A percentile compares a stretch with the other conserved stretches of the same genome.
Evolutionary conservation across 2,113 vertebrate species (phyloP).

Genomic region (Amphiprion ocellaris): DNA sequence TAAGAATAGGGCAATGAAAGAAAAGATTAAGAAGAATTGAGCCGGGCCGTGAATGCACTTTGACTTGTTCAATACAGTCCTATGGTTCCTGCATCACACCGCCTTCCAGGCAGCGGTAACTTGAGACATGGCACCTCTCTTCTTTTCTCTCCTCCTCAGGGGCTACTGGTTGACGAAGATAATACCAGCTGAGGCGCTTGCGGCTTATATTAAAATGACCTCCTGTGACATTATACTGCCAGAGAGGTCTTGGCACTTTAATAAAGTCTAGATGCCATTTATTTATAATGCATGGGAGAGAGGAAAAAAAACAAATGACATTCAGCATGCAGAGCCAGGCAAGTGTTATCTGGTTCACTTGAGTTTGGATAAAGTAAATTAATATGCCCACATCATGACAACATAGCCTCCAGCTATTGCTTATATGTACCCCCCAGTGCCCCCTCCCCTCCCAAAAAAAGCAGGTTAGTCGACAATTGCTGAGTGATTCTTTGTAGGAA

Average conservation of each 20-base stretch:
- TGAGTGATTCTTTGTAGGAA: slow-evolving; percentile 20
- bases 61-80: slow-evolving; percentile 81
- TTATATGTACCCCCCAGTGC: slow-evolving; percentile 1
- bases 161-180: slow-evolving; percentile 83
- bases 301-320: slow-evolving; percentile 57
- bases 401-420: slow-evolving; percentile 37
- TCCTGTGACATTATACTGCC: slow-evolving; percentile 79
- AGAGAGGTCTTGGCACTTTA: slow-evolving; percentile 76
- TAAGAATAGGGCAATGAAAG: slow-evolving; percentile 37
- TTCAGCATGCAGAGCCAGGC: slow-evolving; percentile 66
- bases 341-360: slow-evolving; percentile 58
- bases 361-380: slow-evolving; percentile 67
- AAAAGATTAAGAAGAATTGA: slow-evolving; percentile 64
- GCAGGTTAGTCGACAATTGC: slow-evolving; percentile 35
- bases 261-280: slow-evolving; percentile 79
- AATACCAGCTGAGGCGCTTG: slow-evolving; percentile 75
- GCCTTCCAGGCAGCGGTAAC: slow-evolving; percentile 81
- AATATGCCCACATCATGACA: slow-evolving; percentile 61
- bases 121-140: slow-evolving; percentile 74
- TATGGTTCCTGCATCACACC: slow-evolving; percentile 72
- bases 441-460: not conserved
- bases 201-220: slow-evolving; percentile 87
- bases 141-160: slow-evolving; percentile 72
- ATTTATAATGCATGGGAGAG: slow-evolving; percentile 79
- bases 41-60: slow-evolving; percentile 79